Base-by-base conservation (phyloP, 1,140 invertebrate genomes). In the Ganaspis sp. region DNA sequence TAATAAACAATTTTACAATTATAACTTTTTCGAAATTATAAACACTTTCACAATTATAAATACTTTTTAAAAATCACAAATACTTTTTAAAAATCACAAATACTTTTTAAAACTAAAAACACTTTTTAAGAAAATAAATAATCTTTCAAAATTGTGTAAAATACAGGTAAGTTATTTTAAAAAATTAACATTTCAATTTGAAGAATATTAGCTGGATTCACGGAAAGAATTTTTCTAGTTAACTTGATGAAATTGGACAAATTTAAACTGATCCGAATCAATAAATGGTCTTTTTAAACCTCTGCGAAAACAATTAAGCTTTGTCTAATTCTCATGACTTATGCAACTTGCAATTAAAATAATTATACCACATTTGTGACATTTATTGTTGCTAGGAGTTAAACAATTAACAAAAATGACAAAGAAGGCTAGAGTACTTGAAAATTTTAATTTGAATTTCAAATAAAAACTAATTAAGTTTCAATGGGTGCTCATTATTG, bases 331-430 rank as follows among this genome's bases (percentile, higher is more conserved):
- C 26, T n/a, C 26, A 11, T 34, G 23, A 29, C 58, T 29, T 29
- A 26, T 64, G 58, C n/a, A 64, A 64, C 21, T 64, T 12, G 21
- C 23, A 64, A n/a, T 29, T 64, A n/a, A n/a, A 64, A 64, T 26
- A 12, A 64, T 64, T 64, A 64, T 15, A 29, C 15, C 29, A 64
- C 58, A 64, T 29, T 29, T 64, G 21, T 34, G 23, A 12, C 9
- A 23, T 29, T 64, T 26, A 64, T 64, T 15, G 21, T 64, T 29
- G 26, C 23, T 29, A 34, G 4, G 23, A n/a, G 23, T 12, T 23
- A 64, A 26, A 64, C 21, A 23, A 64, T 64, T 64, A 64, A 64
- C 23, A 26, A 15, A 64, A 23, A 15, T 26, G 26, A 29, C 23
- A 64, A 29, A 23, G 23, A 6, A 64, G 21, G 23, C 23, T 5